Percentiles rank a stretch among this genome's conserved stretches.
Conservation (phyloP, 1,140 invertebrate genomes). For the Drosophila persimilis region DNA sequence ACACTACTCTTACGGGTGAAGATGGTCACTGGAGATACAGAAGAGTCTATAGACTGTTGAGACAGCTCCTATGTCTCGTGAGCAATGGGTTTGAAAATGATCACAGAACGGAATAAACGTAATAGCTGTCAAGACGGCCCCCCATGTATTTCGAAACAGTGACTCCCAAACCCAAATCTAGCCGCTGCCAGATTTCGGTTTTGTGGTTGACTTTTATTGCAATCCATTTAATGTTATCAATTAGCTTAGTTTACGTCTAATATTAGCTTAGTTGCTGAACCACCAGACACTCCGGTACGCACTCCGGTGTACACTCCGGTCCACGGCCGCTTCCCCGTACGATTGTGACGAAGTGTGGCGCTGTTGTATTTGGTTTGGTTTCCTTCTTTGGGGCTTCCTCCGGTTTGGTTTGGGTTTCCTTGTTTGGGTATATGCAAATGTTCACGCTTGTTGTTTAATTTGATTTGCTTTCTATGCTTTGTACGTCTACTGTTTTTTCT, state of each 20-base stretch:
- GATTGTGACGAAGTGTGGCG: neutral
- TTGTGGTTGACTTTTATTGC: slow-evolving; percentile 58
- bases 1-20: no score
- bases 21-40: no score
- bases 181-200: neutral
- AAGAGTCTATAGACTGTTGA: no score
- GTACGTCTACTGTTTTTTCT: slow-evolving; percentile 66
- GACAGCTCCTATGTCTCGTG: no score
- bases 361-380: slow-evolving; percentile 27
- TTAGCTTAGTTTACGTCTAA: slow-evolving; percentile 79
- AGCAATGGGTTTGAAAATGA: no score
- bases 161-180: slow-evolving; percentile 2
- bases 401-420: slow-evolving; percentile 45
- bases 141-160: no score
- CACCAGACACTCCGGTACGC: slow-evolving; percentile 33
- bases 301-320: slow-evolving; percentile 35
- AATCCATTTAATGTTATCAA: slow-evolving; percentile 68
- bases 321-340: neutral
- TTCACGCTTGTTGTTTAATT: slow-evolving; percentile 64
- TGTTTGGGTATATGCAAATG: slow-evolving; percentile 75
- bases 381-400: neutral
- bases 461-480: slow-evolving; percentile 73
- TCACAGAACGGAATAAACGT: no score
- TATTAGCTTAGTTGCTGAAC: slow-evolving; percentile 76
- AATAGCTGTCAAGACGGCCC: no score